Evolutionary conservation across 2,113 vertebrate species (phyloP), one percentile per base, ranked within the genome.

Genomic region (Pseudonaja textilis): DNA sequence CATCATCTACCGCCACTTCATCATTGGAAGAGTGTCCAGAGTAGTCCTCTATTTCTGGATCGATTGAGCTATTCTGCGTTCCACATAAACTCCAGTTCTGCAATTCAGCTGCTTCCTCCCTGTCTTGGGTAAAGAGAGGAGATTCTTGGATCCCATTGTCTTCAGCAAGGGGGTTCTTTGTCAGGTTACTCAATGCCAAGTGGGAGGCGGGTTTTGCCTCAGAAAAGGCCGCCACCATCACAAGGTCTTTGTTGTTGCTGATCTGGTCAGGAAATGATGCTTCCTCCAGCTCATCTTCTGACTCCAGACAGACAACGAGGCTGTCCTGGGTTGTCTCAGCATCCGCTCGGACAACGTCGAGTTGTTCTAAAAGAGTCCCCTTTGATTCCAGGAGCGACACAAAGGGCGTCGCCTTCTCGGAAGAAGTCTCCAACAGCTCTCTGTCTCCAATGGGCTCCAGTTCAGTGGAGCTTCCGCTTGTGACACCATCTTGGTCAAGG

Each of bases 271-370:
- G 34, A 6, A 56, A 39, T 0, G 87, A 34, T 0, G 42, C 85
- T 4, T 96, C 95, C 88, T 95, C 94, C 26, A 69, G 45, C 45
- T 97, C 95, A 0, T 61, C 95, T 18, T 94, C 95, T 4, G 94
- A 94, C 2, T 96, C 95, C 18, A 96, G 95, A 25, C 94, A 95
- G 25, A 94, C 94, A 8, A 85, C 14, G 61, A 93, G 94, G 92
- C 94, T 34, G 18, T 96, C 91, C 0, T 94, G 92, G 0, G 93
- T 52, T 0, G 25, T 55, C 87, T 91, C 42, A 0, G 20, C 22
- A 25, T 94, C 91, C 0, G 69, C 87, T 52, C 56, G 47, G n/a
- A 59, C 22, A 20, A 85, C 85, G 88, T 92, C 54, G 0, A 89
- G 89, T 64, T 93, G 93, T 2, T 95, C 92, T 0, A 26, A 0